Percentiles rank a stretch among this genome's conserved stretches.
Evolutionary conservation across 2,113 vertebrate species (phyloP).

Genomic region (Melanerpes formicivorus): DNA sequence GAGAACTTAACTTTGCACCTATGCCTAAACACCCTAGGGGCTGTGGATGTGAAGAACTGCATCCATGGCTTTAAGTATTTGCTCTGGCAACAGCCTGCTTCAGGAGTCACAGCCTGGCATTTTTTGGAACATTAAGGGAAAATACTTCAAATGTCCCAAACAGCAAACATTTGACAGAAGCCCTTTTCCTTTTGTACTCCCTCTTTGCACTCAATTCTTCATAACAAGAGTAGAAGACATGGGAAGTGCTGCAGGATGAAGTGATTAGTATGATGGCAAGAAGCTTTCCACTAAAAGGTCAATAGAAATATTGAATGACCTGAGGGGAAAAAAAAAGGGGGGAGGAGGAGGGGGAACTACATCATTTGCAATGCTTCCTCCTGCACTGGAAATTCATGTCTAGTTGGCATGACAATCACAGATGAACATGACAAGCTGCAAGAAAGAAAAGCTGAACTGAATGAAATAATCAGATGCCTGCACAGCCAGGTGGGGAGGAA

Average conservation of each 20-base stretch:
- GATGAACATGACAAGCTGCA: neutral
- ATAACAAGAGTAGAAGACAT: neutral
- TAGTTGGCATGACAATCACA: neutral
- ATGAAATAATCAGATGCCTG: neutral
- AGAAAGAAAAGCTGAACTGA: neutral
- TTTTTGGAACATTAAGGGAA: neutral
- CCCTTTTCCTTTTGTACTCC: neutral
- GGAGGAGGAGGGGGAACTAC: neutral
- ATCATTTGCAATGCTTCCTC: neutral
- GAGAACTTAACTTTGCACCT: neutral
- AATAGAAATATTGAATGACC: neutral
- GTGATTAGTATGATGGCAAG: neutral
- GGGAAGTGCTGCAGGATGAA: neutral
- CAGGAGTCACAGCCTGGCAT: neutral
- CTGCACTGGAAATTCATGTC: neutral
- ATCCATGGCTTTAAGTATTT: neutral
- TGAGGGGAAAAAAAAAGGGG: no score
- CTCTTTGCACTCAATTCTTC: neutral
- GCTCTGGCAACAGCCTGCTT: neutral
- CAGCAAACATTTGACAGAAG: neutral
- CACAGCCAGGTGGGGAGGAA: neutral
- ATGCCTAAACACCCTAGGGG: accelerated
- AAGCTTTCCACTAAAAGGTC: neutral
- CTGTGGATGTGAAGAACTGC: neutral
- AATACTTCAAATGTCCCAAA: neutral